Evolutionary conservation across 2,113 vertebrate species (phyloP), one percentile per base, ranked within the genome.

Genomic region (Myrmecophaga tridactyla): DNA sequence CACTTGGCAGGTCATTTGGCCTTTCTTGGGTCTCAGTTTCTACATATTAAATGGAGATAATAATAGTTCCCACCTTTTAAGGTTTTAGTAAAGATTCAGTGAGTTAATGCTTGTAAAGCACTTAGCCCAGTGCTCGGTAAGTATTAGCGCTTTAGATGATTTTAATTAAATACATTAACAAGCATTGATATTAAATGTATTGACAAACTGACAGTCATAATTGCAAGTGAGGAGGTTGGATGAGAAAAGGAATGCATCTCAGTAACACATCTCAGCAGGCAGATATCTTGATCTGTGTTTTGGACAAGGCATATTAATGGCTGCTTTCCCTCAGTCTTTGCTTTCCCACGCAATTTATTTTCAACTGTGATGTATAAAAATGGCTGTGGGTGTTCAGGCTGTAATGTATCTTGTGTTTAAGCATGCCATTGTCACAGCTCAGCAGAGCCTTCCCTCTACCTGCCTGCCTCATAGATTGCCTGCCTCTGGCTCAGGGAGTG

Each of bases 381-480:
- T 85, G 89, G 36, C 69, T 10, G 41, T 93, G 92, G 94, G 69
- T 8, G 58, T 69, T 29, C 46, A n/a, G 91, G 77, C 91, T 76
- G 78, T 93, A 76, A 80, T 93, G 94, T 96, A 93, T 88, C 96
- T 90, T 53, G 63, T 65, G 62, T 96, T 92, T 81, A 94, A 81
- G 53, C 72, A n/a, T 87, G 53, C 82, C 67, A 10, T 96, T 65
- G 86, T 94, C 85, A 36, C 14, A 0, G 92, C 75, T 80, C 65
- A 18, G 70, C 36, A 20, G 85, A 84, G 6, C 41, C 72, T 21
- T 63, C 78, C 85, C 70, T 86, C 11, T 0, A 2, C 63, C 67
- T 0, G 1, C 60, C 62, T 0, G 3, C 56, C 95, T 92, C 72
- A 46, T 85, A 14, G 77, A 43, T 60, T 3, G 25, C 56, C 51